Evolutionary conservation across 2,888 invertebrate genomes (phyloP).

Genomic region (Lepetodrilus schrolli): DNA sequence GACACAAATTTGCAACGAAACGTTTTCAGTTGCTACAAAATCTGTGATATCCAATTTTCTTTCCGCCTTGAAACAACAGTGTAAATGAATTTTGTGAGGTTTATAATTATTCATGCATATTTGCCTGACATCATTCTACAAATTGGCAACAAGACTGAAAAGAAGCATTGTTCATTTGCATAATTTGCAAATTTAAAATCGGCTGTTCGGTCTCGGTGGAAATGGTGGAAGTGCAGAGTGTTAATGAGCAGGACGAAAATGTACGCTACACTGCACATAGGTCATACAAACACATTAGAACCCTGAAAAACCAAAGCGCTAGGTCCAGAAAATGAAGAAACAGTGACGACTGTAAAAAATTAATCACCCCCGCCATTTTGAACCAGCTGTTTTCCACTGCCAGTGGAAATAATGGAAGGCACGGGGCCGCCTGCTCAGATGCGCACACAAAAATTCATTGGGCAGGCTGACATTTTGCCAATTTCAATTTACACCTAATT

Average conservation of each 20-base stretch:
- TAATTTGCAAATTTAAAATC: conserved; percentile 25
- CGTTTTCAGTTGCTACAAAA: conserved; percentile 9
- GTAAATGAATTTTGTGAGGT: not conserved
- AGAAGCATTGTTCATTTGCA: conserved; percentile 10
- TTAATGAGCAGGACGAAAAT: conserved; percentile 9
- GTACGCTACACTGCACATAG: conserved; percentile 21
- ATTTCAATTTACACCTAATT: conserved; percentile 44
- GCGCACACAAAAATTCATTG: conserved; percentile 37
- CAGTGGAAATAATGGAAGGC: conserved; percentile 11
- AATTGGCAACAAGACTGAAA: conserved; percentile 9
- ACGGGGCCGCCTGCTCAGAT: conserved; percentile 24
- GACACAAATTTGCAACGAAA: not conserved
- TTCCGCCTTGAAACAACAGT: conserved; percentile 17
- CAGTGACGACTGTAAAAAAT: conserved; percentile 14
- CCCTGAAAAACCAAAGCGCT: conserved; percentile 20
- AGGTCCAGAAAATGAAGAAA: conserved; percentile 18
- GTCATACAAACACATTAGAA: conserved; percentile 17
- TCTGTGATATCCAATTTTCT: not conserved
- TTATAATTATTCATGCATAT: conserved; percentile 27
- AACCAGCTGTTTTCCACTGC: conserved; percentile 16
- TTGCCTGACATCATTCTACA: conserved; percentile 5
- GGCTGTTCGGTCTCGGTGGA: not conserved
- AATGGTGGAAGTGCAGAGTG: not conserved
- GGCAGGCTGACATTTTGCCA: conserved; percentile 41
- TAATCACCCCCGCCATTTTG: not conserved